Evolutionary conservation across 64 coral and sea anemone genomes (phyloP).

Genomic region (Hydrozoanthus tunicans): DNA sequence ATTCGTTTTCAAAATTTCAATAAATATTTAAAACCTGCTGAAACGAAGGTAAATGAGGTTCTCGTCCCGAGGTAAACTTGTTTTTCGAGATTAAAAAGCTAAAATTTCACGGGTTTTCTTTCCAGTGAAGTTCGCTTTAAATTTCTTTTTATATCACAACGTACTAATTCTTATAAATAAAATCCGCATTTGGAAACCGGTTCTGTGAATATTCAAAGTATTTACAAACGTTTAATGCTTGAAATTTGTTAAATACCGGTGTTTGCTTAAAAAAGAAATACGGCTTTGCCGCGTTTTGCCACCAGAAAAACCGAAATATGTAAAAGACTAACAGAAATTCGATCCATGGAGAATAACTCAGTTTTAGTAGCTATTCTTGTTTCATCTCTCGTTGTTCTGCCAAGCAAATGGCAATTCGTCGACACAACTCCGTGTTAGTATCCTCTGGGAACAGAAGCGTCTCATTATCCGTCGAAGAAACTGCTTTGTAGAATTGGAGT

Average conservation of each 20-base stretch:
- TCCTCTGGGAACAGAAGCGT: constrained; percentile 80
- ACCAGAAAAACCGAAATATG: neutral
- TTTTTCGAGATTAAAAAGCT: neutral
- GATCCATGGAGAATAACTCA: neutral
- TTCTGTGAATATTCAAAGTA: neutral
- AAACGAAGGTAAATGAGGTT: neutral
- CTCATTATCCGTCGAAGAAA: constrained; percentile 84
- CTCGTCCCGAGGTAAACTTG: neutral
- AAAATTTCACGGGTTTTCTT: neutral
- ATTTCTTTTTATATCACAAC: neutral
- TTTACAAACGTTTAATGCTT: neutral
- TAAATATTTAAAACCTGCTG: neutral
- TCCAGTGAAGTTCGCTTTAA: neutral
- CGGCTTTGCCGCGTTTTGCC: neutral
- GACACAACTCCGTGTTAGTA: constrained; percentile 76
- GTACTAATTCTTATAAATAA: neutral
- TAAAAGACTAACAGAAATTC: neutral
- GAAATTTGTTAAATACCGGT: neutral
- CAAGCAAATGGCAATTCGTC: constrained; percentile 49
- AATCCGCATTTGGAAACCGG: neutral
- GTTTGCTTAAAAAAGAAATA: neutral
- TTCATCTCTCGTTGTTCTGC: constrained; percentile 32
- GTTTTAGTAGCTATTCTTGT: constrained; percentile 12
- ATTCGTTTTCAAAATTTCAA: neutral
- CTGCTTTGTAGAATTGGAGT: constrained; percentile 83